Percentiles rank a stretch among this genome's conserved stretches.
Conservation (phyloP, 92 coral and sea anemone species). For the Ricordea florida region DNA sequence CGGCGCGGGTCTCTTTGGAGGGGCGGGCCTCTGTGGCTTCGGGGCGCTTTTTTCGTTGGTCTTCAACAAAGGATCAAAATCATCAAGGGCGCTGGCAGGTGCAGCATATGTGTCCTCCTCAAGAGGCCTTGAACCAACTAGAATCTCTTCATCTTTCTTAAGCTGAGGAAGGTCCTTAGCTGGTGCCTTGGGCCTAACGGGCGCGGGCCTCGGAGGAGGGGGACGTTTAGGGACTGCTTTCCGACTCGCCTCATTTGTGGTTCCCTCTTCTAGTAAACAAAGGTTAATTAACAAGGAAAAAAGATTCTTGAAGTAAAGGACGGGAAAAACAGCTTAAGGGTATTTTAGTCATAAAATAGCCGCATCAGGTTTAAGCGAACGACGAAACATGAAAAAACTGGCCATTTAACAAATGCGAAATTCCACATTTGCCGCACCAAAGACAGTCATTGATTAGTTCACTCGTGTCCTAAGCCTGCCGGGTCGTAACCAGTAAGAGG, state of each 20-base stretch:
- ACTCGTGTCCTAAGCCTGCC: no score
- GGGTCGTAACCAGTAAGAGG: no score
- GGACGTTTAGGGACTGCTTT: conserved; percentile 73
- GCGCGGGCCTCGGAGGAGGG: conserved; percentile 78
- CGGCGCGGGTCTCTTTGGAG: conserved; percentile 79
- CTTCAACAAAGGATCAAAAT: conserved; percentile 68
- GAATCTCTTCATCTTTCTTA: conserved; percentile 27
- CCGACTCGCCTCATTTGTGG: not conserved
- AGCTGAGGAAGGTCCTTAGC: conserved; percentile 20
- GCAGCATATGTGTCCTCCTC: conserved; percentile 15
- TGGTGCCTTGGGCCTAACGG: conserved; percentile 48
- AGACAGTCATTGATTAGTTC: no score
- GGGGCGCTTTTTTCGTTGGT: conserved; percentile 22
- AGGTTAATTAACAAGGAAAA: not conserved
- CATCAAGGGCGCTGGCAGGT: conserved; percentile 33
- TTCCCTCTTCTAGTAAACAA: not conserved
- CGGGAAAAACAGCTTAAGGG: no score
- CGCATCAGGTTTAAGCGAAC: no score
- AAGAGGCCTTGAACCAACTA: conserved; percentile 41
- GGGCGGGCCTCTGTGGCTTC: conserved; percentile 76
- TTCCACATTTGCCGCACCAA: no score
- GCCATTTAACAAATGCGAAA: no score
- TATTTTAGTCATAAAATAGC: no score
- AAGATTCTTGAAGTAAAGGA: not conserved
- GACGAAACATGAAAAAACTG: no score